These are phyloP conservation scores for Phymorhynchus buccinoides DNA, from an alignment of 1,140 invertebrate species.

Conservation along the genomic window DNA sequence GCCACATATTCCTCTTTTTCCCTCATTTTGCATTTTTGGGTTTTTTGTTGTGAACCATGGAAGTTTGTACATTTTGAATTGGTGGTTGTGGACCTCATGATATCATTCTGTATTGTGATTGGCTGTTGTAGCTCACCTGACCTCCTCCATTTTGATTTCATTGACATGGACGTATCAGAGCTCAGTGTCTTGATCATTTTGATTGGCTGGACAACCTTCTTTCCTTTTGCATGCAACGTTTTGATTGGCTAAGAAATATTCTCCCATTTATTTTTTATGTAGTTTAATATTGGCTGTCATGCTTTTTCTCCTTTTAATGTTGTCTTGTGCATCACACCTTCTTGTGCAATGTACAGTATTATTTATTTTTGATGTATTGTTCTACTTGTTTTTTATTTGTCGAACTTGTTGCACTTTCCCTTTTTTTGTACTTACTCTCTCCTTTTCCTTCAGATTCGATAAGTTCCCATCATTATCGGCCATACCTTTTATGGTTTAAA, in stretches of 20 bases:
- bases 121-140: slow-evolving; percentile 47
- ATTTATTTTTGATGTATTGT: not conserved
- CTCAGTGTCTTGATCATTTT: slow-evolving; percentile 44
- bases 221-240: slow-evolving; percentile 18
- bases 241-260: not conserved
- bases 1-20: not conserved
- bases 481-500: too few species aligned
- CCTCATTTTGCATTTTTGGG: not conserved
- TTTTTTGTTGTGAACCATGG: not conserved
- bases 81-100: not conserved
- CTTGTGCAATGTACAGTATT: not conserved
- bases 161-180: not conserved
- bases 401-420: too few species aligned
- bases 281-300: too few species aligned
- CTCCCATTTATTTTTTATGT: too few species aligned
- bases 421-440: too few species aligned
- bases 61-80: not conserved
- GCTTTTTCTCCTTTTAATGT: not conserved
- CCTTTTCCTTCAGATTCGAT: too few species aligned
- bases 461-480: too few species aligned
- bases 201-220: slow-evolving; percentile 51
- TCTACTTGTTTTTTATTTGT: not conserved
- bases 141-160: not conserved
- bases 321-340: not conserved
- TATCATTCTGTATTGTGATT: slow-evolving; percentile 46